Base-by-base conservation (phyloP, 2,797 vertebrate genomes). In the Tapirus indicus region DNA sequence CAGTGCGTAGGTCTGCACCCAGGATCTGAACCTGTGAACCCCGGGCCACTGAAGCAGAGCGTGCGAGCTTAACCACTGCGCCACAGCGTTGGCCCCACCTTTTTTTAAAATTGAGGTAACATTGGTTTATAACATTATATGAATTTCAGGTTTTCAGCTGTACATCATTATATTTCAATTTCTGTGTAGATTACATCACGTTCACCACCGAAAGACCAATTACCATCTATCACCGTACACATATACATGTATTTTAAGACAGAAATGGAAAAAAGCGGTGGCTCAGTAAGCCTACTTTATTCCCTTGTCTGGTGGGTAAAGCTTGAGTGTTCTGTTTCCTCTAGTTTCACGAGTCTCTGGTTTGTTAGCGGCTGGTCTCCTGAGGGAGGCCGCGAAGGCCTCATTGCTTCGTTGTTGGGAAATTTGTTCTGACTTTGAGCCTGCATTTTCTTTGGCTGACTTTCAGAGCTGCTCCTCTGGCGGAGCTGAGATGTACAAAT, bases 341-440 rank as follows among this genome's bases (percentile, higher is more conserved):
- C n/a, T 83, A 11, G 74, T 83, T 90, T 74, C 71, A 38, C 49
- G 62, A 71, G 41, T 23, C 18, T 93, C 64, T 71, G 66, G 35
- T 71, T 90, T 85, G 56, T 62, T 83, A 52, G 44, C 7, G 2
- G 13, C 35, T 68, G 7, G 41, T 71, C 35, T 95, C 96, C 83
- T 83, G 3, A 52, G 88, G 83, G 95, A 95, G 62, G 49, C 44
- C 29, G 49, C 0, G 0, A 64, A 44, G 58, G 49, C 66, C 54
- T 92, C 20, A 1, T 80, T 77, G 84, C 88, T 92, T 69, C 69
- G 38, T 71, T 78, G 35, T 83, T 92, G 85, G 84, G 88, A 96
- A 96, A 79, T 95, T 54, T 79, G 71, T 86, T 88, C 66, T 94
- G 97, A 97, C 93, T 96, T 94, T 75, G 56, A 97, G 93, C 79